Base-by-base conservation (phyloP, 2,797 vertebrate genomes). In the Ciconia nigra region DNA sequence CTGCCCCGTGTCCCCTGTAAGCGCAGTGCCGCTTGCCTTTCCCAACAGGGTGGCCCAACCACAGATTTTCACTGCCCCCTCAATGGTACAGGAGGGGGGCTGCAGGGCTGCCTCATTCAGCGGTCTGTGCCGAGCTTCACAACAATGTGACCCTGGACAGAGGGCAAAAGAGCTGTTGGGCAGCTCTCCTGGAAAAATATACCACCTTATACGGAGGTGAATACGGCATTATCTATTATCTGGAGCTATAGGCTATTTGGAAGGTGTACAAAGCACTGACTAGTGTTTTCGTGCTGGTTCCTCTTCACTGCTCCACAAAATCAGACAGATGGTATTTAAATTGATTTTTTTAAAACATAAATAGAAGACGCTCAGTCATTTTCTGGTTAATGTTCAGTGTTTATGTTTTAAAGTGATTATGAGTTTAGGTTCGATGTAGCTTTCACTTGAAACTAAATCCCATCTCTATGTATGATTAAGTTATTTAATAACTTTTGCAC, bases 301-400 rank as follows among this genome's bases (percentile, higher is more conserved):
- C 59, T 86, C 89, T 77, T 90, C 72, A 57, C 46, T 66, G 72
- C 69, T 92, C 65, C 14, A 21, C 87, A 49, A 81, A 92, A 62
- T 76, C 63, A 81, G 57, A 80, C 87, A 94, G 90, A 93, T 92
- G 92, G 87, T 44, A 70, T 61, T 83, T 89, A 81, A 89, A 90
- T 44, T n/a, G 79, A 65, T 78, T 84, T 90, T 83, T 71, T 21
- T 10, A 54, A 80, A 81, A 47, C 21, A 42, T 44, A 55, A 91
- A 62, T 67, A 88, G 77, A 86, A 80, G 65, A 61, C 15, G 21
- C 44, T 86, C 65, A 41, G 39, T 78, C 52, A 39, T 80, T 72
- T 88, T 78, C 61, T 74, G 42, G 15, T 69, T 90, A 73, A 71
- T 46, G 31, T 57, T 83, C 63, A 63, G 61, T 73, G 61, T 21